A percentile compares a stretch with the other conserved stretches of the same genome.
Conservation (phyloP, 2,888 invertebrate species). For the Caenorhabditis japonica region DNA sequence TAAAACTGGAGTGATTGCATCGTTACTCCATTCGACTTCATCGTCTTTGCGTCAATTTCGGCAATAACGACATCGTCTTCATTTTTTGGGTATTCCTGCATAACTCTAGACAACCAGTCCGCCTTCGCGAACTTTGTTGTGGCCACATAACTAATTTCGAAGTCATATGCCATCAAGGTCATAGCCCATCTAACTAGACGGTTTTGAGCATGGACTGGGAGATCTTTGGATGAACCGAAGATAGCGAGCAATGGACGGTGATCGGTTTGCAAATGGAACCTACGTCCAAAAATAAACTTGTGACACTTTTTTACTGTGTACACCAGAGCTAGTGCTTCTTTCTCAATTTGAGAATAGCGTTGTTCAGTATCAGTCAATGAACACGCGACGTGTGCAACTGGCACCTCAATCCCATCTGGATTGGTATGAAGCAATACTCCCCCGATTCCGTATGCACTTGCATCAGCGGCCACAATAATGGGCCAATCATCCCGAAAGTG, state of each 20-base stretch:
- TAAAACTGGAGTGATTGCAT: too few relatives aligned
- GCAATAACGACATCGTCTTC: slow-evolving; percentile 20
- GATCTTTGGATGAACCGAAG: slow-evolving; percentile 42
- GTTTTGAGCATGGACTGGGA: not conserved
- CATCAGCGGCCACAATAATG: slow-evolving; percentile 2
- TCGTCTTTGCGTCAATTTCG: not conserved
- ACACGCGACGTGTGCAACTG: slow-evolving; percentile 19
- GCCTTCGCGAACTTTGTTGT: not conserved
- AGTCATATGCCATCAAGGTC: not conserved
- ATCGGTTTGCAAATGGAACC: slow-evolving; percentile 39
- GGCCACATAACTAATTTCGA: not conserved
- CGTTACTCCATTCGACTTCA: too few relatives aligned
- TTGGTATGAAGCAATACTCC: too few relatives aligned
- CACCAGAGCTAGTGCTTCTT: slow-evolving; percentile 48
- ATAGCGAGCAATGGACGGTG: slow-evolving; percentile 44
- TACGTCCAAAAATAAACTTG: slow-evolving; percentile 40
- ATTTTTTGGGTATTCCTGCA: slow-evolving; percentile 6
- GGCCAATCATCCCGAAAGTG: not conserved
- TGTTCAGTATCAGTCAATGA: slow-evolving; percentile 23
- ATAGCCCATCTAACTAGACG: slow-evolving; percentile 1
- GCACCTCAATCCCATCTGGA: slow-evolving; percentile 24
- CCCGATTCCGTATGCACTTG: too few relatives aligned
- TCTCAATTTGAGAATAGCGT: slow-evolving; percentile 46
- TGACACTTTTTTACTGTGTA: slow-evolving; percentile 37
- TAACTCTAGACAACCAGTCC: not conserved